Percentiles rank a stretch among this genome's conserved stretches.
Evolutionary conservation across 2,888 invertebrate species (phyloP).

Genomic region (Craniophora ligustri): DNA sequence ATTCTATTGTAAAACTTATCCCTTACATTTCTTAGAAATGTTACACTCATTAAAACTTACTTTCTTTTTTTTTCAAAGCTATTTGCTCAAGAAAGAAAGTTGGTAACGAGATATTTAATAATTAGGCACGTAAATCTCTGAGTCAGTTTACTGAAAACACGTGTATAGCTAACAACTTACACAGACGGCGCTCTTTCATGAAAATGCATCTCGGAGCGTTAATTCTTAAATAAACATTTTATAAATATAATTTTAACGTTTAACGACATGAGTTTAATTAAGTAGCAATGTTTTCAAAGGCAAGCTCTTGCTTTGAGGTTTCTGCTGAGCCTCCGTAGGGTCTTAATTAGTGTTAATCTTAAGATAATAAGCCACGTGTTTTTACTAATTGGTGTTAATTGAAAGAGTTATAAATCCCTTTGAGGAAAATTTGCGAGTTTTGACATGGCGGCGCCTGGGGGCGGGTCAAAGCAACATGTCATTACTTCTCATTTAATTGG

Average conservation of each 20-base stretch:
- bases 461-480: conserved; percentile 28
- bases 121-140: conserved; percentile 41
- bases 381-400: conserved; percentile 80
- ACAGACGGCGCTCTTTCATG: conserved; percentile 36
- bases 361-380: conserved; percentile 83
- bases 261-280: conserved; percentile 69
- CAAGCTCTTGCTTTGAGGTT: conserved; percentile 79
- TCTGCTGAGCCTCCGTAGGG: conserved; percentile 66
- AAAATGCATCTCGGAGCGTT: conserved; percentile 38
- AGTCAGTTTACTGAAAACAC: conserved; percentile 36
- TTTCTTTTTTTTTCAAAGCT: conserved; percentile 34
- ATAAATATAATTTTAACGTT: conserved; percentile 52
- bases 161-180: conserved; percentile 24
- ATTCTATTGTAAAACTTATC: conserved; percentile 28
- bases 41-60: conserved; percentile 42
- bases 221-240: conserved; percentile 59
- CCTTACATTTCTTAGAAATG: conserved; percentile 34
- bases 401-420: conserved; percentile 63
- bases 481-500: conserved; percentile 40
- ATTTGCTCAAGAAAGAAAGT: conserved; percentile 30
- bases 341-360: conserved; percentile 86
- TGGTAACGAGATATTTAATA: conserved; percentile 37
- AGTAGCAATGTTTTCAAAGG: conserved; percentile 78
- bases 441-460: conserved; percentile 14
- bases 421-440: conserved; percentile 39